A percentile compares a stretch with the other conserved stretches of the same genome.
Evolutionary conservation across 2,797 vertebrate species (phyloP).

Genomic region (Xiphorhynchus erythropygius): DNA sequence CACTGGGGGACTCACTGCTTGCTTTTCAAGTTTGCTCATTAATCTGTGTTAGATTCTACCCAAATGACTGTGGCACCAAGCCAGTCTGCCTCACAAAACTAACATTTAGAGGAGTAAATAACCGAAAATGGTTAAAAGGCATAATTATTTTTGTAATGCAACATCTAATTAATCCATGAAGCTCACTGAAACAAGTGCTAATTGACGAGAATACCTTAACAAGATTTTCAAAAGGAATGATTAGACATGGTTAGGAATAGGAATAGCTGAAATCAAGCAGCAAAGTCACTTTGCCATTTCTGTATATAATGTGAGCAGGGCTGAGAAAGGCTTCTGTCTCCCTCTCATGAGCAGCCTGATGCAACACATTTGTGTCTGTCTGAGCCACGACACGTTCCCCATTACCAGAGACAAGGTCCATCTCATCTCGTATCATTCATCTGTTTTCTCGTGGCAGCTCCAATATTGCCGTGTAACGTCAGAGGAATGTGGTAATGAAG

Average conservation of each 20-base stretch:
- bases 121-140: conserved; percentile 63
- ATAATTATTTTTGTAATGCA: conserved; percentile 66
- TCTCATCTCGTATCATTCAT: conserved; percentile 20
- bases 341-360: not conserved
- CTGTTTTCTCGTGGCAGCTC: conserved; percentile 26
- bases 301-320: not conserved
- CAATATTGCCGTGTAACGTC: conserved; percentile 28
- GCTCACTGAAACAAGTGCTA: conserved; percentile 55
- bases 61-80: conserved; percentile 43
- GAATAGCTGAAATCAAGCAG: conserved; percentile 23
- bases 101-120: conserved; percentile 67
- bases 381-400: not conserved
- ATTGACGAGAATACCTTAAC: conserved; percentile 63
- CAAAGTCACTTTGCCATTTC: conserved; percentile 42
- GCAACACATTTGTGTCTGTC: not conserved
- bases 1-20: conserved; percentile 49
- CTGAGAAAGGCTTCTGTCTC: not conserved
- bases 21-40: conserved; percentile 60
- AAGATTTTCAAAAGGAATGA: conserved; percentile 48
- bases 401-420: conserved; percentile 29
- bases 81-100: conserved; percentile 51
- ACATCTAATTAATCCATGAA: conserved; percentile 58
- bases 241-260: conserved; percentile 8
- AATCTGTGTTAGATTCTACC: conserved; percentile 61
- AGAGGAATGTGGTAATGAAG: conserved; percentile 50